phyloP scores from a whole-genome alignment of 2,888 invertebrate species.

The Polydrusus pterygomalis region DNA sequence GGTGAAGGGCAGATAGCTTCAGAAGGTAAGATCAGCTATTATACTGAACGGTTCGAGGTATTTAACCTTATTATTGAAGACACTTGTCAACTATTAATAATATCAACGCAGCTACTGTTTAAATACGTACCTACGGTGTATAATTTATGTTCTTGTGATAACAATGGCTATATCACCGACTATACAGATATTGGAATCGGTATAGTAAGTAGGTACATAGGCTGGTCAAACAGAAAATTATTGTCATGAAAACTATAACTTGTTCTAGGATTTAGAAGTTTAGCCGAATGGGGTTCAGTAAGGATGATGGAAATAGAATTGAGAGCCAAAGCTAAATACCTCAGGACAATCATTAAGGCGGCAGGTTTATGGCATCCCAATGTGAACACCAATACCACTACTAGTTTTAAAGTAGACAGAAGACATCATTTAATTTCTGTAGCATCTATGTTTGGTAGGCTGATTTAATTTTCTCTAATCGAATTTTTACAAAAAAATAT shows the following conservation, averaged over 20 bases:
- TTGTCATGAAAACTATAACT: too few species aligned
- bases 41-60: too few species aligned
- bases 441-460: conserved; percentile 87
- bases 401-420: conserved; percentile 88
- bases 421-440: conserved; percentile 91
- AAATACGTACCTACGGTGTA: too few species aligned
- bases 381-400: conserved; percentile 88
- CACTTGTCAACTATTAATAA: too few species aligned
- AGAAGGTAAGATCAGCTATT: conserved; percentile 74
- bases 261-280: conserved; percentile 79
- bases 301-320: conserved; percentile 92
- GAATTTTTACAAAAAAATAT: too few species aligned
- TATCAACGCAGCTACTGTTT: too few species aligned
- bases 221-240: too few species aligned
- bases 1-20: conserved; percentile 90
- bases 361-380: conserved; percentile 92
- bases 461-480: neutral
- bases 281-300: conserved; percentile 93
- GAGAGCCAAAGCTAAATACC: conserved; percentile 83
- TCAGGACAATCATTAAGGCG: conserved; percentile 92
- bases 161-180: too few species aligned
- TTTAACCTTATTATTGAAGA: too few species aligned
- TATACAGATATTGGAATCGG: too few species aligned
- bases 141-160: too few species aligned
- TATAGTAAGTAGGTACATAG: too few species aligned